phyloP scores from a whole-genome alignment of 2,888 invertebrate genomes.

The Apotomis turbidana region DNA sequence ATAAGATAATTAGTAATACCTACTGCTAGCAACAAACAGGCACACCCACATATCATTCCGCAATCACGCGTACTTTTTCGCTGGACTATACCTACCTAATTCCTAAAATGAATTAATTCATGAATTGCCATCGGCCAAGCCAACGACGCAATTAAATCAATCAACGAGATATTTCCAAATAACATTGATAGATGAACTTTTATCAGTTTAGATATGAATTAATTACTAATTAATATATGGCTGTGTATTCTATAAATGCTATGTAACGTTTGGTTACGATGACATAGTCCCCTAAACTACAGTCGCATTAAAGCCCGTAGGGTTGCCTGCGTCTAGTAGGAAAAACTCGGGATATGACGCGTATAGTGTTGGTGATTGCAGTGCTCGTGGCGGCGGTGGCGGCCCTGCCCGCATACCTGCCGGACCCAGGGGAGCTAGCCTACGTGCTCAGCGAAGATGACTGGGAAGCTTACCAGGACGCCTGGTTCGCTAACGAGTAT shows the following conservation, averaged over 20 bases:
- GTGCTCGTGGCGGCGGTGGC: conserved; percentile 51
- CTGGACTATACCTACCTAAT: neutral
- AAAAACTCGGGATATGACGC: conserved; percentile 41
- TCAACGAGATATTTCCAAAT: conserved; percentile 12
- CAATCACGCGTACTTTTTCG: conserved; percentile 1
- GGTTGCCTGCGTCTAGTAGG: neutral
- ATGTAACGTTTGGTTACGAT: neutral
- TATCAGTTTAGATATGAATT: neutral
- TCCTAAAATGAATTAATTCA: neutral
- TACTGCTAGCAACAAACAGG: neutral
- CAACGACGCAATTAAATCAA: conserved; percentile 8
- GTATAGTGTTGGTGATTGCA: conserved; percentile 50
- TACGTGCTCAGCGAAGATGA: conserved; percentile 70
- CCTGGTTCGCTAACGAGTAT: conserved; percentile 69
- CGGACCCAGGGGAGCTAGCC: conserved; percentile 67
- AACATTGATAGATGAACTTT: conserved; percentile 4
- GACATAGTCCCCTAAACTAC: neutral
- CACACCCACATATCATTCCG: conserved; percentile 8
- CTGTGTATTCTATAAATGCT: conserved; percentile 3
- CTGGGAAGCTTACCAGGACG: conserved; percentile 76
- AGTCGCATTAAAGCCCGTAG: conserved; percentile 8
- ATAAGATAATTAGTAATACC: neutral
- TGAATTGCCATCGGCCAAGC: neutral
- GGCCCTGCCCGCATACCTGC: conserved; percentile 53
- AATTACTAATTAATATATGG: conserved; percentile 1